These are phyloP conservation scores for Palaemon carinicauda DNA, from an alignment of 1,140 invertebrate genomes.

Conservation along the genomic window DNA sequence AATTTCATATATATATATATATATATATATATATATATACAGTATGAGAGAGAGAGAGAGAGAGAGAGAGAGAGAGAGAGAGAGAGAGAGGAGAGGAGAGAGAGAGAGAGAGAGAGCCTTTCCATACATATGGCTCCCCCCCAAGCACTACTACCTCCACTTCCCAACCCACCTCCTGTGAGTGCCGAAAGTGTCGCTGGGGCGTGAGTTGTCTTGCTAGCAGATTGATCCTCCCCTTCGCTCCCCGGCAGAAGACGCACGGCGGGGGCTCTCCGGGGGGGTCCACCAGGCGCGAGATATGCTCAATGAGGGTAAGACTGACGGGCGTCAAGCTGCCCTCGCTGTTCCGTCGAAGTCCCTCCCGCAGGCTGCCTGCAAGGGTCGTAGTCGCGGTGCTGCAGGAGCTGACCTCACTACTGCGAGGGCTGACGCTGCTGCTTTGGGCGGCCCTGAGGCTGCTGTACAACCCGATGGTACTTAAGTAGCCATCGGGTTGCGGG, in stretches of 20 bases:
- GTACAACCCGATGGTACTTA: not conserved
- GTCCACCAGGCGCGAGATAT: constrained; percentile 43
- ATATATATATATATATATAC: too few species aligned
- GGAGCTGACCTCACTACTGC: not conserved
- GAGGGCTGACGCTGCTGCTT: constrained; percentile 21
- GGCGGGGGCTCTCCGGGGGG: constrained; percentile 30
- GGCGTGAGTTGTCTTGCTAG: constrained; percentile 23
- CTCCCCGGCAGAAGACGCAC: constrained; percentile 36
- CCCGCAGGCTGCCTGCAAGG: not conserved
- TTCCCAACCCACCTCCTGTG: constrained; percentile 26
- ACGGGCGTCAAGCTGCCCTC: constrained; percentile 11
- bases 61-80: not conserved
- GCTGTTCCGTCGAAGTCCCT: constrained; percentile 1
- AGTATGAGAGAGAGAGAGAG: too few species aligned
- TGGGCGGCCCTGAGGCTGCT: not conserved
- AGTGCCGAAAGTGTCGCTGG: constrained; percentile 35
- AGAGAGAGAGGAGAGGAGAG: not conserved
- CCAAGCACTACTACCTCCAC: not conserved
- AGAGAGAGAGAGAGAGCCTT: not conserved
- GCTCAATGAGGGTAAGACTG: constrained; percentile 35
- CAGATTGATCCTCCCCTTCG: not conserved
- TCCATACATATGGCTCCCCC: not conserved
- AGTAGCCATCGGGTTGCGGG: not conserved
- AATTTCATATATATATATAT: too few species aligned
- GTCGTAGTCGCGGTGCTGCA: constrained; percentile 31